A percentile compares a stretch with the other conserved stretches of the same genome.
Evolutionary conservation across 2,888 invertebrate species (phyloP).

Genomic region (Sarcophaga subvicina): DNA sequence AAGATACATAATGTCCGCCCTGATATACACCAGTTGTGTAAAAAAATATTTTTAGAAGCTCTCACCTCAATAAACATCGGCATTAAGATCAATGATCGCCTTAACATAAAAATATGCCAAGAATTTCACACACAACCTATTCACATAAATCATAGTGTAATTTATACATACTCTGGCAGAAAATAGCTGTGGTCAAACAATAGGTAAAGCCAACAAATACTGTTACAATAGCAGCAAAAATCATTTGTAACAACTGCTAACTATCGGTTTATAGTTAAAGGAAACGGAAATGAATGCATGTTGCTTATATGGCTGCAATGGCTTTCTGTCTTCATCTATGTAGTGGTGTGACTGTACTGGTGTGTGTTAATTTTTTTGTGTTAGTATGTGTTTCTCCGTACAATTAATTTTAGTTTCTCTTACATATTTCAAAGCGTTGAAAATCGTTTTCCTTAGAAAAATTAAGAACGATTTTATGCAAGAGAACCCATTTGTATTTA

Average conservation of each 20-base stretch:
- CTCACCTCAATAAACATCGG: too few relatives aligned
- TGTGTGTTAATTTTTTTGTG: not conserved
- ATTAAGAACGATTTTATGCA: conserved; percentile 9
- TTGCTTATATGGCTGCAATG: conserved; percentile 67
- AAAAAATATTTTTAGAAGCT: too few relatives aligned
- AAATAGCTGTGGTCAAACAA: conserved; percentile 33
- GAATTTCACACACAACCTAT: not conserved
- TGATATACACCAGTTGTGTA: too few relatives aligned
- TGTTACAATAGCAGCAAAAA: conserved; percentile 24
- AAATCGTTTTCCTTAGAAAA: not conserved
- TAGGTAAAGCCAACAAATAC: conserved; percentile 10
- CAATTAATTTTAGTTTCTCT: conserved; percentile 22
- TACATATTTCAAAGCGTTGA: not conserved
- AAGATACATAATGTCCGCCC: too few relatives aligned
- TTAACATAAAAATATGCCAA: too few relatives aligned
- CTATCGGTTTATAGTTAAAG: conserved; percentile 65
- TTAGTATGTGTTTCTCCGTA: not conserved
- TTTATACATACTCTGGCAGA: not conserved
- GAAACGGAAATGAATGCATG: conserved; percentile 73
- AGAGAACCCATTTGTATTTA: conserved; percentile 51
- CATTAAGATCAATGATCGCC: too few relatives aligned
- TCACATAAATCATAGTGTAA: not conserved
- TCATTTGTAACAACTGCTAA: conserved; percentile 38
- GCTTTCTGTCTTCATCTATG: conserved; percentile 23
- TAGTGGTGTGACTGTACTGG: not conserved